phyloP scores from a whole-genome alignment of 1,140 invertebrate species.

The Cotesia chilonis region DNA sequence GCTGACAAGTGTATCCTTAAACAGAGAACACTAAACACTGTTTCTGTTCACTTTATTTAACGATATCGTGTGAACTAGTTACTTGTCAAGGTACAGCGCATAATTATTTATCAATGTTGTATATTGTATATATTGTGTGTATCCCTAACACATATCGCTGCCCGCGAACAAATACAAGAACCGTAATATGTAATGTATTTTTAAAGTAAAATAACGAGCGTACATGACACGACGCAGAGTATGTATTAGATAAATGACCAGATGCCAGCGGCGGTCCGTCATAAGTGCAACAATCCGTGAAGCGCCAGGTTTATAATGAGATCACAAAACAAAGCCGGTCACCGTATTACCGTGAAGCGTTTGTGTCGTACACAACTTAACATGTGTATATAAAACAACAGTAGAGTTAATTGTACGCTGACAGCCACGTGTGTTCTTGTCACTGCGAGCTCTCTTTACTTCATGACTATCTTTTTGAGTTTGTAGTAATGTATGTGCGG shows the following conservation, averaged over 20 bases:
- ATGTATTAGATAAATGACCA: slow-evolving; percentile 53
- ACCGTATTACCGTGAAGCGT: slow-evolving; percentile 24
- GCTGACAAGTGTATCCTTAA: too few relatives aligned
- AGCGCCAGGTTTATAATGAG: slow-evolving; percentile 53
- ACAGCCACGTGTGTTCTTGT: too few relatives aligned
- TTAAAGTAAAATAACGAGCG: not conserved
- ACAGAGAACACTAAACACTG: too few relatives aligned
- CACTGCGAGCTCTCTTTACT: too few relatives aligned
- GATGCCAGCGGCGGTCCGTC: slow-evolving; percentile 49
- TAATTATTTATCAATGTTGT: too few relatives aligned
- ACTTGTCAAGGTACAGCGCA: too few relatives aligned
- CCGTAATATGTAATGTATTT: too few relatives aligned
- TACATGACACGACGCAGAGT: slow-evolving; percentile 39
- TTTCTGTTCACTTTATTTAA: too few relatives aligned
- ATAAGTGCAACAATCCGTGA: slow-evolving; percentile 53
- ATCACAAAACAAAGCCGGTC: slow-evolving; percentile 48
- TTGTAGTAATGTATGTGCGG: too few relatives aligned
- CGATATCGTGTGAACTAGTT: too few relatives aligned
- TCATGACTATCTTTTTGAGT: too few relatives aligned
- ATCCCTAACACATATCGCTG: not conserved
- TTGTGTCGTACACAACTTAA: slow-evolving; percentile 1
- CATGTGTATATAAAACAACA: slow-evolving; percentile 8
- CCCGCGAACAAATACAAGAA: not conserved
- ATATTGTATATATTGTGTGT: too few relatives aligned
- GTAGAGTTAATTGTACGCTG: not conserved